Conservation (phyloP, 2,797 vertebrate species). For the Morelia viridis region DNA sequence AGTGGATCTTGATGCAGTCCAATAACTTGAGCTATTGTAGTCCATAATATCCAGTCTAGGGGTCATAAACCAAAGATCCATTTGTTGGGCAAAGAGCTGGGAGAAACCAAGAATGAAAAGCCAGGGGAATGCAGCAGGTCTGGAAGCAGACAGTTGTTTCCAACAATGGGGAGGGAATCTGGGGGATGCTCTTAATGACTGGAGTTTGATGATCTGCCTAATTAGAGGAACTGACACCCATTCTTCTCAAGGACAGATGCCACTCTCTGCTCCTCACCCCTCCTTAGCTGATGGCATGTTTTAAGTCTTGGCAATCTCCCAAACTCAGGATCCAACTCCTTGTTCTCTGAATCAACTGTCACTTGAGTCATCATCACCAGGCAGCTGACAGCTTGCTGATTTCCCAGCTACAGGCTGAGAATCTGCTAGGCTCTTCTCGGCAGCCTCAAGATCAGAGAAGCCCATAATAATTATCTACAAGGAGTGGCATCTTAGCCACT, state of each 20-base stretch:
- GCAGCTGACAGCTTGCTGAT: not conserved
- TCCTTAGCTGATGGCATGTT: not conserved
- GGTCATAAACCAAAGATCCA: not conserved
- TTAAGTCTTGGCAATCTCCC: not conserved
- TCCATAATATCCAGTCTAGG: not conserved
- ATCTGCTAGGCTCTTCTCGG: not conserved
- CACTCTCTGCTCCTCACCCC: not conserved
- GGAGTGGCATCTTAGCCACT: not conserved
- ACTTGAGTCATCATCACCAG: not conserved
- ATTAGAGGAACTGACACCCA: not conserved
- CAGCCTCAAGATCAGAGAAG: not conserved
- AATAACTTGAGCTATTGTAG: too few species aligned
- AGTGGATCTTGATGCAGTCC: too few species aligned
- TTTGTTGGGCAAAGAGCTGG: not conserved
- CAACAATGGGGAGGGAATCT: not conserved
- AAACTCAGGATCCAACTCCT: not conserved
- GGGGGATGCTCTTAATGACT: not conserved
- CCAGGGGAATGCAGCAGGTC: not conserved
- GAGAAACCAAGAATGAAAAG: not conserved
- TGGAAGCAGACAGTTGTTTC: not conserved
- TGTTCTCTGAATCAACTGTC: not conserved
- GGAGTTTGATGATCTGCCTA: not conserved
- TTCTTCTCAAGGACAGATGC: not conserved
- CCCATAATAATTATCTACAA: not conserved
- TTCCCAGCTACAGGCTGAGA: not conserved